Percentiles rank a stretch among this genome's conserved stretches.
Evolutionary conservation across 2,797 vertebrate species (phyloP).

Genomic region (Syncerus caffer): DNA sequence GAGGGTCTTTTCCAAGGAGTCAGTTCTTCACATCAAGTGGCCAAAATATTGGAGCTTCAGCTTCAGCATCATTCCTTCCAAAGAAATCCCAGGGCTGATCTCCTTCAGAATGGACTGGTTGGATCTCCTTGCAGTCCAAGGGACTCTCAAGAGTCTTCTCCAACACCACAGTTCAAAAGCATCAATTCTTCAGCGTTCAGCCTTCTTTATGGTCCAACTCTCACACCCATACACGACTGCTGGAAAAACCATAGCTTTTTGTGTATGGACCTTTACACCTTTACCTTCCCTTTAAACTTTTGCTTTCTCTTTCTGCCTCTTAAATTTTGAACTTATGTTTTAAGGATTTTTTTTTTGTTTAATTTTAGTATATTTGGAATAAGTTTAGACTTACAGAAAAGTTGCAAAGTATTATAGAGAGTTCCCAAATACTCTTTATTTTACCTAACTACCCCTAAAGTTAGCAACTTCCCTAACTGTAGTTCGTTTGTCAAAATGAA

Average conservation of each 20-base stretch:
- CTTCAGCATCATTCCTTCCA: background rate
- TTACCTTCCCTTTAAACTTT: background rate
- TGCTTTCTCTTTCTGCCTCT: background rate
- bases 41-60: background rate
- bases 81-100: background rate
- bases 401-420: background rate
- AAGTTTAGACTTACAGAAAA: constrained; percentile 8
- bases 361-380: background rate
- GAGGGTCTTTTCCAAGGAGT: background rate
- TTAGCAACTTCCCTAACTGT: background rate
- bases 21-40: background rate
- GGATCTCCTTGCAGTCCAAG: background rate
- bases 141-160: background rate
- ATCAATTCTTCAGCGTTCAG: background rate
- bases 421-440: background rate
- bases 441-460: background rate
- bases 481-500: background rate
- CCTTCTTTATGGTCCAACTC: background rate
- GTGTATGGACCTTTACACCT: background rate
- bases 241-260: background rate
- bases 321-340: constrained; percentile 10
- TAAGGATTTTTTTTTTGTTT: background rate
- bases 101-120: background rate
- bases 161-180: background rate
- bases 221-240: background rate